Conservation (phyloP, 2,797 vertebrate genomes). For the Acanthurus tractus region DNA sequence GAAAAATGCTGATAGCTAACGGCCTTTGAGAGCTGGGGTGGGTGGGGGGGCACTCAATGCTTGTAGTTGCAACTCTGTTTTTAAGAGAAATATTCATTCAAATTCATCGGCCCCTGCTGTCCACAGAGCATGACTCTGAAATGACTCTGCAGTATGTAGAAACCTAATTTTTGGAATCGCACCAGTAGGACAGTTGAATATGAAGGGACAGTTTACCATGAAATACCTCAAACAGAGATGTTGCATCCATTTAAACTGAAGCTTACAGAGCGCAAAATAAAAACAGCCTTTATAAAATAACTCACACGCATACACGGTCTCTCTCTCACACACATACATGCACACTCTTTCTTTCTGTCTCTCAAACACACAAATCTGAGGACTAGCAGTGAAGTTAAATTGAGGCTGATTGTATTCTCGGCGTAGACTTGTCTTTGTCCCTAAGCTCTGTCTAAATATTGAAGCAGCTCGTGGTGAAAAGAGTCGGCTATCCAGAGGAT, state of each 20-base stretch:
- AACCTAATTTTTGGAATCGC: conserved; percentile 13
- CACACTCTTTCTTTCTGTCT: background rate
- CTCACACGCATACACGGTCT: conserved; percentile 7
- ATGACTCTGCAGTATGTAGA: background rate
- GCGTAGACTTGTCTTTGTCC: conserved; percentile 74
- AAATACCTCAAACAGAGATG: conserved; percentile 34
- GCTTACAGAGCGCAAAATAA: conserved; percentile 16
- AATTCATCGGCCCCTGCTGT: conserved; percentile 30
- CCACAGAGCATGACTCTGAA: background rate
- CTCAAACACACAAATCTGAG: conserved; percentile 32
- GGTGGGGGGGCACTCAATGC: too few species aligned
- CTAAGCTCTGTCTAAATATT: conserved; percentile 83
- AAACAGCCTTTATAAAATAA: conserved; percentile 7
- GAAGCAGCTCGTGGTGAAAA: conserved; percentile 78
- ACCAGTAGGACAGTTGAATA: conserved; percentile 14
- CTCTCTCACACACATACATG: background rate
- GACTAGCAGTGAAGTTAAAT: conserved; percentile 68
- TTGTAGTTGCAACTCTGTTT: background rate
- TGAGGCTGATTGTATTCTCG: conserved; percentile 77
- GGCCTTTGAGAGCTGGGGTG: background rate
- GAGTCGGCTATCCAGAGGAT: conserved; percentile 81
- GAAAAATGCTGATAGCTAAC: background rate
- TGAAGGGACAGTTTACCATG: conserved; percentile 14
- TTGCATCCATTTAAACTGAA: conserved; percentile 21
- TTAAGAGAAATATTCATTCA: background rate